Conservation (phyloP, 2,888 invertebrate species). For the Selenia dentaria region DNA sequence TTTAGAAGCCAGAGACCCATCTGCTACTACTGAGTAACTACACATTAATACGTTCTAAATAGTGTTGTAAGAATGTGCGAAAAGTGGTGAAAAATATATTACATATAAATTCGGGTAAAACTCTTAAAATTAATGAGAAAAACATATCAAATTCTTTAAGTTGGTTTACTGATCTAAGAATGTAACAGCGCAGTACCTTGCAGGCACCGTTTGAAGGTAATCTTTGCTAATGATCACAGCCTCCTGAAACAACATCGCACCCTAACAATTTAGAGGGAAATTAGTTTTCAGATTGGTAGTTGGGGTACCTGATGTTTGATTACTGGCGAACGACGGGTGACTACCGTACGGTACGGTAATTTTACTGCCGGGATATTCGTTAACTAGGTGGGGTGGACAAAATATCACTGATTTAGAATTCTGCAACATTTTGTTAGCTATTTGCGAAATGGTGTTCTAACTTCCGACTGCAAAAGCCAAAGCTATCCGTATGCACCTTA, state of each 20-base stretch:
- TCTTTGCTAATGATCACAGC: slow-evolving; percentile 58
- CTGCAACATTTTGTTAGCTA: neutral
- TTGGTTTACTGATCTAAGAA: slow-evolving; percentile 8
- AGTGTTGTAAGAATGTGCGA: too few species aligned
- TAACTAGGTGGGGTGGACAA: slow-evolving; percentile 1
- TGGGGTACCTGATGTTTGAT: slow-evolving; percentile 35
- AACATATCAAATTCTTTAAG: too few species aligned
- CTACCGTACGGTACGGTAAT: slow-evolving; percentile 12
- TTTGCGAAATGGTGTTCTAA: too few species aligned
- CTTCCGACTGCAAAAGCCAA: too few species aligned
- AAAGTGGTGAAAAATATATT: too few species aligned
- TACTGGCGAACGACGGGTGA: slow-evolving; percentile 22
- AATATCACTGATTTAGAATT: slow-evolving; percentile 5
- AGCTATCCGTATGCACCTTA: too few species aligned
- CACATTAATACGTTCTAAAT: too few species aligned
- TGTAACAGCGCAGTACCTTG: neutral
- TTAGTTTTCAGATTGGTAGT: slow-evolving; percentile 53
- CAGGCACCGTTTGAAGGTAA: slow-evolving; percentile 49
- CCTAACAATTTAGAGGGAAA: slow-evolving; percentile 58
- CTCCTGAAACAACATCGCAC: slow-evolving; percentile 58
- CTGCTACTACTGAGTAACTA: too few species aligned
- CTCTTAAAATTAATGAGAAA: too few species aligned
- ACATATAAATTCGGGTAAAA: too few species aligned
- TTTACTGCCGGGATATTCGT: slow-evolving; percentile 6
- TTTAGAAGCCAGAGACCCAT: too few species aligned